phyloP scores from a whole-genome alignment of 2,797 vertebrate genomes.

The Rhinophrynus dorsalis region DNA sequence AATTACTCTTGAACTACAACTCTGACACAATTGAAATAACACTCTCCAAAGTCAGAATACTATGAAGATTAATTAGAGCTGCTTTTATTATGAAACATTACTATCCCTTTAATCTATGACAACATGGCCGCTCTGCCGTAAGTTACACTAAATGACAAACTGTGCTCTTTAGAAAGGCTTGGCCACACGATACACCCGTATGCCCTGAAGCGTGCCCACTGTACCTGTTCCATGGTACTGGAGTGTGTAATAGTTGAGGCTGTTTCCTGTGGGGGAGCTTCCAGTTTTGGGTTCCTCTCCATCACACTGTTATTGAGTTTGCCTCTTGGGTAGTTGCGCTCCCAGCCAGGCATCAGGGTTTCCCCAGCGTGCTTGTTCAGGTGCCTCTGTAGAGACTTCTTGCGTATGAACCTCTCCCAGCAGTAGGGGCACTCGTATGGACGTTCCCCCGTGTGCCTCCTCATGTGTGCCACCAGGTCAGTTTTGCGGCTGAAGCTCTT shows the following conservation, averaged over 20 bases:
- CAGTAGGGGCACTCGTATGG: conserved; percentile 52
- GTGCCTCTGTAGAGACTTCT: conserved; percentile 49
- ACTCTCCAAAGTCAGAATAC: too few species aligned
- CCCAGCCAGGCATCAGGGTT: neutral
- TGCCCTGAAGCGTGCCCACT: too few species aligned
- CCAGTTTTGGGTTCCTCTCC: neutral
- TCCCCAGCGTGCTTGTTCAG: conserved; percentile 22
- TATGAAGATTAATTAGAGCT: too few species aligned
- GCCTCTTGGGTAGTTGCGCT: neutral
- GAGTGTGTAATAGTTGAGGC: neutral
- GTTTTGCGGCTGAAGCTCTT: conserved; percentile 49
- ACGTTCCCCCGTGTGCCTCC: conserved; percentile 37
- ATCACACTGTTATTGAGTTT: neutral
- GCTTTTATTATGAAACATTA: too few species aligned
- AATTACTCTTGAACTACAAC: too few species aligned
- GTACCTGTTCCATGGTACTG: neutral
- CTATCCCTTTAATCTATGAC: too few species aligned
- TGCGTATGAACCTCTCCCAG: conserved; percentile 52
- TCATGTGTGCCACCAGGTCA: conserved; percentile 41
- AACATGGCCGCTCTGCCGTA: too few species aligned
- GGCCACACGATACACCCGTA: too few species aligned
- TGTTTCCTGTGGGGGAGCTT: neutral
- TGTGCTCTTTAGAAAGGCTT: too few species aligned
- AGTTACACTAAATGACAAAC: too few species aligned
- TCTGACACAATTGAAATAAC: too few species aligned